Evolutionary conservation across 2,888 invertebrate species (phyloP).

Genomic region (Papilio demoleus): DNA sequence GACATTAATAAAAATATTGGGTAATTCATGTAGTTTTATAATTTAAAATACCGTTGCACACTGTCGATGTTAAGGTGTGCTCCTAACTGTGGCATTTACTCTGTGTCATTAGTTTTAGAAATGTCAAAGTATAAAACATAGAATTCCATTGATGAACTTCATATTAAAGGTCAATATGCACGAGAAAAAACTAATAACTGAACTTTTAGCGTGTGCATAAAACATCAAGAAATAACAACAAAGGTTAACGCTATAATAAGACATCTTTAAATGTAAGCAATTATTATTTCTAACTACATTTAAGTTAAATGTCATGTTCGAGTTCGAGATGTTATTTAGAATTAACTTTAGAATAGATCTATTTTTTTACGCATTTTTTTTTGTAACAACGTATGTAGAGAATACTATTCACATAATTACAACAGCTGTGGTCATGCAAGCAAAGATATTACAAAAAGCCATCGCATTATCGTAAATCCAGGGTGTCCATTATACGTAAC

Average conservation of each 20-base stretch:
- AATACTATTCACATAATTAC: too few relatives aligned
- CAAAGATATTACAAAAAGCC: constrained; percentile 10
- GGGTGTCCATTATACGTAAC: background rate
- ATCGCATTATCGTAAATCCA: constrained; percentile 9
- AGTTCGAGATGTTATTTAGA: too few relatives aligned
- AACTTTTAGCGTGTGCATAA: constrained; percentile 1
- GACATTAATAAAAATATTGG: background rate
- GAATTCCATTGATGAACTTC: constrained; percentile 28
- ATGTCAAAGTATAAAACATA: constrained; percentile 13
- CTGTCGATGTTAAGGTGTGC: background rate
- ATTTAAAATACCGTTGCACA: background rate
- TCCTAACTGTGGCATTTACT: constrained; percentile 5
- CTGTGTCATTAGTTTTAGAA: constrained; percentile 18
- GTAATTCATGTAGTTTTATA: background rate
- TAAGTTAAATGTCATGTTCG: background rate
- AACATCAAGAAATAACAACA: constrained; percentile 6
- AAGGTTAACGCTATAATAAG: too few relatives aligned
- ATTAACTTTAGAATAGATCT: too few relatives aligned
- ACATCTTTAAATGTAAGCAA: too few relatives aligned
- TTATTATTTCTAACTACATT: background rate
- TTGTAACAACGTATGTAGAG: too few relatives aligned
- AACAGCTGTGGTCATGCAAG: too few relatives aligned
- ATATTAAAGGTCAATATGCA: background rate
- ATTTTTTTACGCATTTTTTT: too few relatives aligned
- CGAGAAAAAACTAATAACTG: constrained; percentile 16